Evolutionary conservation across 2,888 invertebrate genomes (phyloP).

Genomic region (Himalopsyche japonica): DNA sequence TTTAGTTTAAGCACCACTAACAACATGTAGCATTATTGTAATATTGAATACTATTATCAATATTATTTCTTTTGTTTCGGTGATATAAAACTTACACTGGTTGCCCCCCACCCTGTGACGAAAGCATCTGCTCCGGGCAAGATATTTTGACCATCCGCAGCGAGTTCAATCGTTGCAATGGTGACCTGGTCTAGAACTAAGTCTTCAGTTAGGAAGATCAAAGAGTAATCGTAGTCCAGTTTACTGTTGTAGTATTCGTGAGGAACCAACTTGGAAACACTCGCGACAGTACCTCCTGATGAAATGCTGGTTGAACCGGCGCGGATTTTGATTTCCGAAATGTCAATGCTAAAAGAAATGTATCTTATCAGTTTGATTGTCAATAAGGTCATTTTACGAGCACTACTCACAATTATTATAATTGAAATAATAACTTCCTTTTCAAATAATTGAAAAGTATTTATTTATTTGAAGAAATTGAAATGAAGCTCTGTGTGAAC

Average conservation of each 20-base stretch:
- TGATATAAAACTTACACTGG: not conserved
- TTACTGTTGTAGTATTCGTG: not conserved
- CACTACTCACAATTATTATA: no score
- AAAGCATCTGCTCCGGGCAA: constrained; percentile 4
- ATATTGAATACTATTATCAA: no score
- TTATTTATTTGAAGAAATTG: no score
- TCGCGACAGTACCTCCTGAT: not conserved
- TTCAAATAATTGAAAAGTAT: no score
- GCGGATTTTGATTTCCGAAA: constrained; percentile 7
- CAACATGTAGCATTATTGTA: no score
- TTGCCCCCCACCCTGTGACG: constrained; percentile 25
- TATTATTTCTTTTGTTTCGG: no score
- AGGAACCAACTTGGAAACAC: not conserved
- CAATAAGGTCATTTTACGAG: no score
- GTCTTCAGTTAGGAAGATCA: not conserved
- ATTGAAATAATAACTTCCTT: no score
- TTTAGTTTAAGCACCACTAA: no score
- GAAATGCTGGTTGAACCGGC: constrained; percentile 37
- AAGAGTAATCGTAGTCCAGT: constrained; percentile 5
- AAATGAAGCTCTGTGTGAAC: no score
- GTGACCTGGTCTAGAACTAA: not conserved
- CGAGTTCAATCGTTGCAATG: not conserved
- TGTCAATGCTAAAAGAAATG: not conserved
- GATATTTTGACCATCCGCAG: not conserved
- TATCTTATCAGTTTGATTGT: no score